Conservation (phyloP, 2,797 vertebrate species). For the Cossypha dichroa region DNA sequence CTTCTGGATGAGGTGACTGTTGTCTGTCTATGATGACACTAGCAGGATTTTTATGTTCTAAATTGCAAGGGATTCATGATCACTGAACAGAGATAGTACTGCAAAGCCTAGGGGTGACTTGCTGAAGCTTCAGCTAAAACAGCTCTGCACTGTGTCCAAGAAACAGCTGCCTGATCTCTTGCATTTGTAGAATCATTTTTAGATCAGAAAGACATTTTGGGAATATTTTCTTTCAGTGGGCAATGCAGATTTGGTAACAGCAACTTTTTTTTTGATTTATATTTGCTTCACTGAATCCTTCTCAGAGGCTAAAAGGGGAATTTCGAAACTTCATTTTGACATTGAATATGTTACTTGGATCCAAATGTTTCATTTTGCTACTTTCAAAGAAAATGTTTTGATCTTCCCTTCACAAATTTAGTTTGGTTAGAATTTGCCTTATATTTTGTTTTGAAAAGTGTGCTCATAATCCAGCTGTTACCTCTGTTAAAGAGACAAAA, state of each 20-base stretch:
- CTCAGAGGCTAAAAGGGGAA: not conserved
- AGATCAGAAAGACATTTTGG: not conserved
- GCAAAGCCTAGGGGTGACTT: constrained; percentile 7
- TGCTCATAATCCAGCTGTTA: not conserved
- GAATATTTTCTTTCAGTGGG: constrained; percentile 28
- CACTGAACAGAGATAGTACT: not conserved
- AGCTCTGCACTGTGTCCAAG: not conserved
- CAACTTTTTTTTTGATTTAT: not conserved
- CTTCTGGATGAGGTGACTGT: not conserved
- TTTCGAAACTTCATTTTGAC: not conserved
- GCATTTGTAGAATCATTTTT: not conserved
- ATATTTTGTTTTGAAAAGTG: not conserved
- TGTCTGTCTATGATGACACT: not conserved
- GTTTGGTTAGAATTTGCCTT: not conserved
- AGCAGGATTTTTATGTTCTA: constrained; percentile 3
- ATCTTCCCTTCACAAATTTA: not conserved
- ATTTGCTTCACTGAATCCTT: not conserved
- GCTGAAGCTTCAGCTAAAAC: not conserved
- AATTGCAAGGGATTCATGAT: not conserved
- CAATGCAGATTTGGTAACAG: constrained; percentile 17
- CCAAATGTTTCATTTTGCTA: not conserved
- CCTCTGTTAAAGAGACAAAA: not conserved
- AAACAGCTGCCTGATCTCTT: not conserved
- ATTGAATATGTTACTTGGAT: not conserved
- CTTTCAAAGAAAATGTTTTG: constrained; percentile 35